Conservation (phyloP, 2,888 invertebrate genomes). For the Icerya purchasi region DNA sequence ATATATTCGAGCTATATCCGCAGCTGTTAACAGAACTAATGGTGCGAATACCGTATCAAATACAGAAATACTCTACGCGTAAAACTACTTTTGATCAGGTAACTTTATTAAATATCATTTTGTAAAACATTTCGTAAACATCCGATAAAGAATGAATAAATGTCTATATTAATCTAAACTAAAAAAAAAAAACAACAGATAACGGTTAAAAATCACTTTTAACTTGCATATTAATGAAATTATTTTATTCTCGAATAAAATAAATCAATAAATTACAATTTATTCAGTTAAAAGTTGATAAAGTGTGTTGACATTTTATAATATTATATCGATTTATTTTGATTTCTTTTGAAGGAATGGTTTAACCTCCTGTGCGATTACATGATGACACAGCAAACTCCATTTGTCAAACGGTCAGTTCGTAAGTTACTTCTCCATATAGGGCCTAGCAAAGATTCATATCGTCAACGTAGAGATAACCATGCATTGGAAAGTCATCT, state of each 20-base stretch:
- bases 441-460: constrained; percentile 88
- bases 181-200: too few relatives aligned
- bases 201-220: too few relatives aligned
- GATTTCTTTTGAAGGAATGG: constrained; percentile 33
- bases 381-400: constrained; percentile 82
- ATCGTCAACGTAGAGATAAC: constrained; percentile 77
- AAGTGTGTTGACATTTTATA: background rate
- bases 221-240: too few relatives aligned
- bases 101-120: too few relatives aligned
- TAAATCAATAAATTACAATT: background rate
- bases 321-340: background rate
- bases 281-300: background rate
- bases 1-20: constrained; percentile 84
- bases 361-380: constrained; percentile 71
- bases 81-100: constrained; percentile 22
- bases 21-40: constrained; percentile 90
- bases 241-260: too few relatives aligned
- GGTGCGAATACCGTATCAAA: constrained; percentile 59
- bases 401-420: constrained; percentile 68
- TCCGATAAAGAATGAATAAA: too few relatives aligned
- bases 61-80: constrained; percentile 22
- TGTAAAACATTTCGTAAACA: too few relatives aligned
- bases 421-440: constrained; percentile 76
- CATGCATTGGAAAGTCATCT: constrained; percentile 81
- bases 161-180: too few relatives aligned